Evolutionary conservation across 1,140 invertebrate species (phyloP).

Genomic region (Magallana angulata): DNA sequence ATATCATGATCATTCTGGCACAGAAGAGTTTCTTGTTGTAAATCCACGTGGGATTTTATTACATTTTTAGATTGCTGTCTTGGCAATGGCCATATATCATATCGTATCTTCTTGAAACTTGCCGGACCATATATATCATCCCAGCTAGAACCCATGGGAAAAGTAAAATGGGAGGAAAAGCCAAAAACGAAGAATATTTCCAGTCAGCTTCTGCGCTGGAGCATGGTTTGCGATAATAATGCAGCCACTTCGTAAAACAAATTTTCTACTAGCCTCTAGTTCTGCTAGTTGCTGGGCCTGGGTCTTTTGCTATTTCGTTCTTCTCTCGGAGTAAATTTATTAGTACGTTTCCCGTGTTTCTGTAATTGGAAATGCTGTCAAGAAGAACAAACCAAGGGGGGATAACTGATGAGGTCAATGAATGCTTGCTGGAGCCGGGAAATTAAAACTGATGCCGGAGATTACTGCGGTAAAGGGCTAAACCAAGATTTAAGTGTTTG

Average conservation of each 20-base stretch:
- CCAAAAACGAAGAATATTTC: background rate
- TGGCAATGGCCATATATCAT: background rate
- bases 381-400: background rate
- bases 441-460: too few relatives aligned
- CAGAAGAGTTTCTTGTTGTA: too few relatives aligned
- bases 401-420: background rate
- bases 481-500: too few relatives aligned
- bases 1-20: too few relatives aligned
- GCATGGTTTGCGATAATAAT: background rate
- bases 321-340: background rate
- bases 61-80: too few relatives aligned
- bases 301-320: background rate
- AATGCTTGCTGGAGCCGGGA: background rate
- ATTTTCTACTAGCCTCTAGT: background rate
- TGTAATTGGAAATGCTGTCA: background rate
- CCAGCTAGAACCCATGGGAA: background rate
- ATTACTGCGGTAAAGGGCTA: too few relatives aligned
- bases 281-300: too few relatives aligned
- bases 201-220: background rate
- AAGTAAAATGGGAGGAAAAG: background rate
- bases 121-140: background rate
- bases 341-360: background rate
- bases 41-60: too few relatives aligned
- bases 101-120: background rate
- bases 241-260: background rate